Conservation (phyloP, 2,797 vertebrate genomes). For the Epinephelus coioides region DNA sequence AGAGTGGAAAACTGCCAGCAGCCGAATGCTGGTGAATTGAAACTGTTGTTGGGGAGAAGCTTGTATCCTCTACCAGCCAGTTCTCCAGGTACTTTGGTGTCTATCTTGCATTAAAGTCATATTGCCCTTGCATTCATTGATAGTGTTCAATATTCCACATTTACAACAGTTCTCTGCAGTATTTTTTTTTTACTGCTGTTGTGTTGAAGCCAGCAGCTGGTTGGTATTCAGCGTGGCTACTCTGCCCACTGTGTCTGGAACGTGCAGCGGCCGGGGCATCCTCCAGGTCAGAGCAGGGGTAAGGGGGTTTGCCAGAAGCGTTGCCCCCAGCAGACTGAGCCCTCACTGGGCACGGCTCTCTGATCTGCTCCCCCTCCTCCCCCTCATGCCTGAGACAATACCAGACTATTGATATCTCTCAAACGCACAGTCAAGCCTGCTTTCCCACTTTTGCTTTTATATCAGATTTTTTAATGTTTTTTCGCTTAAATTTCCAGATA, state of each 20-base stretch:
- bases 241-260: constrained; percentile 73
- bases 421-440: constrained; percentile 65
- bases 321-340: constrained; percentile 86
- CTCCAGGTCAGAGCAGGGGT: constrained; percentile 83
- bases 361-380: constrained; percentile 76
- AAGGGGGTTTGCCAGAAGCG: constrained; percentile 86
- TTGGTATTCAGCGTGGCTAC: constrained; percentile 74
- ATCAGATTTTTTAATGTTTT: constrained; percentile 67
- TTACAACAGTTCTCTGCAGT: constrained; percentile 25
- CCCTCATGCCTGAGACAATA: constrained; percentile 71
- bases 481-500: constrained; percentile 58
- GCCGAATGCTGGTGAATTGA: constrained; percentile 22
- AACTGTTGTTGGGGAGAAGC: constrained; percentile 27
- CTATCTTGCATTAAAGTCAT: constrained; percentile 27
- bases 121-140: constrained; percentile 13
- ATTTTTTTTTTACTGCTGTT: constrained; percentile 55
- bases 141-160: constrained; percentile 26
- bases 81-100: not conserved
- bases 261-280: constrained; percentile 74
- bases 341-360: constrained; percentile 81
- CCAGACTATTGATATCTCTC: constrained; percentile 78
- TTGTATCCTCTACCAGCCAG: constrained; percentile 15
- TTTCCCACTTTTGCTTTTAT: constrained; percentile 63
- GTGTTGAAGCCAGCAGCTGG: constrained; percentile 64
- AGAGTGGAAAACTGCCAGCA: constrained; percentile 25